phyloP scores from a whole-genome alignment of 2,888 invertebrate genomes.

The Sclerodermus sp. region DNA sequence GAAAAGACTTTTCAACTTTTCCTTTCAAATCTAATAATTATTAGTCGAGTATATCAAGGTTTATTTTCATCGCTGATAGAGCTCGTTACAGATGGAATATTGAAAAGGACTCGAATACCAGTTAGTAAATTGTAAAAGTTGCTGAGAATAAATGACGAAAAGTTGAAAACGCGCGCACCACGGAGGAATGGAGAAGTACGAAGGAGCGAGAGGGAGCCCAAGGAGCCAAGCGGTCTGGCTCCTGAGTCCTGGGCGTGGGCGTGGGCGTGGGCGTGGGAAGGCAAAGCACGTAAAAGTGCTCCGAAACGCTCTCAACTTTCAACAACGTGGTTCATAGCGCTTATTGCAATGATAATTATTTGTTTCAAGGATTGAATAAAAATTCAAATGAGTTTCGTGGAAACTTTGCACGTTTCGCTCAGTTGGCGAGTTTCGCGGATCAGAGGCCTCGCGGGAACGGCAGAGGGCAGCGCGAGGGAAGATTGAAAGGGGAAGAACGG shows the following conservation, averaged over 20 bases:
- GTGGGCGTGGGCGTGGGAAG: neutral
- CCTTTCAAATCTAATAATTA: too few relatives aligned
- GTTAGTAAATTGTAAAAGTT: too few relatives aligned
- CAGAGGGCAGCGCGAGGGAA: neutral
- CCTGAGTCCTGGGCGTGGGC: too few relatives aligned
- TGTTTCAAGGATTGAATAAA: conserved; percentile 49
- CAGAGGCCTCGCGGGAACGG: neutral
- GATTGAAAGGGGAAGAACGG: conserved; percentile 4
- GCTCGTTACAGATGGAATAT: neutral
- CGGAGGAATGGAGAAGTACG: neutral
- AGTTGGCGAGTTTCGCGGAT: neutral
- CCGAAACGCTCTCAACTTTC: conserved; percentile 8
- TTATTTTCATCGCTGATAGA: too few relatives aligned
- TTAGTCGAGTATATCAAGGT: too few relatives aligned
- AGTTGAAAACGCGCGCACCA: neutral
- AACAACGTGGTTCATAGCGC: conserved; percentile 15
- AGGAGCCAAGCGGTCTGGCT: too few relatives aligned
- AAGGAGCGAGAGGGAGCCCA: conserved; percentile 1
- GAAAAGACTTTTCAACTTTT: too few relatives aligned
- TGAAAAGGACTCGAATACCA: neutral
- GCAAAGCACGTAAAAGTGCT: conserved; percentile 8
- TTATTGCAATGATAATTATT: conserved; percentile 52
- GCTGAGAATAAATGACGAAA: too few relatives aligned
- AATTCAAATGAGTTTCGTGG: conserved; percentile 49
- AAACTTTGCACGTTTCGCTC: conserved; percentile 35